phyloP scores from a whole-genome alignment of 2,888 invertebrate genomes.

The Anthophora plumipes region DNA sequence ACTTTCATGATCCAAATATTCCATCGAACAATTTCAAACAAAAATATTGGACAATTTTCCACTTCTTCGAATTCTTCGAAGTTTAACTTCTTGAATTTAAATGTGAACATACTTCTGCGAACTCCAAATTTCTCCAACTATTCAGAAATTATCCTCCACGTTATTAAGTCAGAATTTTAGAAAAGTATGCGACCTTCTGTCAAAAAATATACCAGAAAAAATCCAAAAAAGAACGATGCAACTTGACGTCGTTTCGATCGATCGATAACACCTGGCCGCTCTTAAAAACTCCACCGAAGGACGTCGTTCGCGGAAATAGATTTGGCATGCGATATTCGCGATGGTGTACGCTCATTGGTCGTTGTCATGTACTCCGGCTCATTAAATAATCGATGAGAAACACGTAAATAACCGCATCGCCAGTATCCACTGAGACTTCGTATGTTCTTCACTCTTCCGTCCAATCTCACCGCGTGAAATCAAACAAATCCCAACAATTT shows the following conservation, averaged over 20 bases:
- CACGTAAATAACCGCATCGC: slow-evolving; percentile 41
- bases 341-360: slow-evolving; percentile 16
- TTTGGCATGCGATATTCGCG: slow-evolving; percentile 41
- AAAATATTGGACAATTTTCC: no score
- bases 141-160: no score
- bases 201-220: no score
- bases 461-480: slow-evolving; percentile 59
- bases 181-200: no score
- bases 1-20: no score
- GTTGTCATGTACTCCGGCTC: not conserved
- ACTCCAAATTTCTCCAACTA: no score
- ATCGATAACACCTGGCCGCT: slow-evolving; percentile 37
- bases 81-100: no score
- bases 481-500: not conserved
- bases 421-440: slow-evolving; percentile 6
- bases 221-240: no score
- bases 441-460: slow-evolving; percentile 58
- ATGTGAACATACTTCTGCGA: no score
- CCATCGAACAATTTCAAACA: no score
- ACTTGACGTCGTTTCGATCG: slow-evolving; percentile 31
- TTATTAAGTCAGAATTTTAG: no score
- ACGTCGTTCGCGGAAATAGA: slow-evolving; percentile 54
- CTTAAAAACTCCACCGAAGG: slow-evolving; percentile 49
- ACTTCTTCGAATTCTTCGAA: no score
- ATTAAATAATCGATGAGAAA: slow-evolving; percentile 57